phyloP scores from a whole-genome alignment of 30 jellyfish, hydroid and myxozoan species.

The Turritopsis rubra region DNA sequence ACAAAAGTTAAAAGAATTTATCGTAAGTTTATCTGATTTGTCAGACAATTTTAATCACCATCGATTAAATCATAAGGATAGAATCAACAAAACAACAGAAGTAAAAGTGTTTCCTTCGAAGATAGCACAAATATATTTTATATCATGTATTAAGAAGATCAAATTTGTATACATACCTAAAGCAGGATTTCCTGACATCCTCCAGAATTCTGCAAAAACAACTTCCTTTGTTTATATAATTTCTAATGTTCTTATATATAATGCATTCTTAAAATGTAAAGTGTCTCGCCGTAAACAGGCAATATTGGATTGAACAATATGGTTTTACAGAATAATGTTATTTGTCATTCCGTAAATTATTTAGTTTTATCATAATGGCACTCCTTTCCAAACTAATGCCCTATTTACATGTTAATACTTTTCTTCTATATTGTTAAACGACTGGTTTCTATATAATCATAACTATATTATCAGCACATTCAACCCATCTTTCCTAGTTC shows the following conservation, averaged over 20 bases:
- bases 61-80: no score
- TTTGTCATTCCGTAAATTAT: background rate
- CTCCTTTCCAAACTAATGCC: no score
- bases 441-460: no score
- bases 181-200: slow-evolving; percentile 16
- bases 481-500: no score
- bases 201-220: background rate
- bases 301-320: background rate
- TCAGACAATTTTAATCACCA: no score
- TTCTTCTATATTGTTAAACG: no score
- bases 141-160: background rate
- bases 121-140: background rate
- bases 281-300: background rate
- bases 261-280: background rate
- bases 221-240: background rate
- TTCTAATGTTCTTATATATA: background rate
- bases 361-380: no score
- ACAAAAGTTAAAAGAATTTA: no score
- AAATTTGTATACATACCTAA: background rate
- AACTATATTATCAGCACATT: no score
- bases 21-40: no score
- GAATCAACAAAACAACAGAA: background rate
- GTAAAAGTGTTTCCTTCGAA: background rate
- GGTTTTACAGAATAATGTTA: background rate
- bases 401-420: no score